Conservation (phyloP, 2,888 invertebrate species). For the Brachylomia viminalis region DNA sequence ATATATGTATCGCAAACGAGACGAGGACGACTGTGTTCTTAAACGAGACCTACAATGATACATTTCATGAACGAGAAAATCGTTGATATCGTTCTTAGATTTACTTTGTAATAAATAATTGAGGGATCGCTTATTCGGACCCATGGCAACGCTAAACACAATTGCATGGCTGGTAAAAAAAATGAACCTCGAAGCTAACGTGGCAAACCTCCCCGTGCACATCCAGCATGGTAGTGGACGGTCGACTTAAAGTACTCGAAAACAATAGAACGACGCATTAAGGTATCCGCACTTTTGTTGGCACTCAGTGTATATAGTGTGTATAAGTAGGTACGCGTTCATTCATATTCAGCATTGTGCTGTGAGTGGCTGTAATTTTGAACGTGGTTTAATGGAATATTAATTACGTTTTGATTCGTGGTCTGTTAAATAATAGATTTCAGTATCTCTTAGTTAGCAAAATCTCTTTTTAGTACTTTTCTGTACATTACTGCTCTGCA, state of each 20-base stretch:
- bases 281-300: slow-evolving; percentile 41
- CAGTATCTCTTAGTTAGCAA: not conserved
- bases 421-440: not conserved
- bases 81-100: too few relatives aligned
- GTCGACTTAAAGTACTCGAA: slow-evolving; percentile 1
- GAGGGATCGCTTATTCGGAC: not conserved
- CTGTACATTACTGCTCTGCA: too few relatives aligned
- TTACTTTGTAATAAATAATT: not conserved
- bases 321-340: slow-evolving; percentile 18
- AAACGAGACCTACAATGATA: too few relatives aligned
- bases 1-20: too few relatives aligned
- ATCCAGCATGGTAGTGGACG: not conserved
- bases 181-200: not conserved
- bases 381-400: slow-evolving; percentile 19
- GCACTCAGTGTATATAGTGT: slow-evolving; percentile 51
- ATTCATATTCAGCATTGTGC: slow-evolving; percentile 29
- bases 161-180: not conserved
- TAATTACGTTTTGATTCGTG: slow-evolving; percentile 6
- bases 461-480: not conserved
- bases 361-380: slow-evolving; percentile 9
- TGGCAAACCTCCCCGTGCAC: not conserved
- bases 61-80: too few relatives aligned
- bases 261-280: slow-evolving; percentile 39
- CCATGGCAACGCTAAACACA: not conserved
- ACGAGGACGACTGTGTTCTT: too few relatives aligned